Base-by-base conservation (phyloP, 2,797 vertebrate species). In the Passerculus sandwichensis region DNA sequence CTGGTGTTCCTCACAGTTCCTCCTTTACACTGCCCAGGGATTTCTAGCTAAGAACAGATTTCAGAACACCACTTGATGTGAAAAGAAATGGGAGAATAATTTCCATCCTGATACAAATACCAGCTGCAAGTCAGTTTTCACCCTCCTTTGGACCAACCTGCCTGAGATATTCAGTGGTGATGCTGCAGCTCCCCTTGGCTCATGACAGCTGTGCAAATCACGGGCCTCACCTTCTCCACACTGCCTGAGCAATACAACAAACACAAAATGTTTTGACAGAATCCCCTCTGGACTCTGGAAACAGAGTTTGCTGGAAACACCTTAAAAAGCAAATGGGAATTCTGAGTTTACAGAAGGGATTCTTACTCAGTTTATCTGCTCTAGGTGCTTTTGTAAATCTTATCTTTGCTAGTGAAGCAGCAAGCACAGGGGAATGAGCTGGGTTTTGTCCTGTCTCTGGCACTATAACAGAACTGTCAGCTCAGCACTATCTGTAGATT, bases 291-390 rank as follows among this genome's bases (percentile, higher is more conserved):
- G 67, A 59, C 65, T 61, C 75, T 74, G 82, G 61, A 74, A 91
- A 74, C 75, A 71, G 73, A 36, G 66, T 82, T 91, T 87, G 65
- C 86, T 93, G 65, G 36, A 75, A 91, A 65, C 44, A 60, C 64
- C 65, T 91, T 94, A 91, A 96, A 96, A 85, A 91, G 91, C 77
- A 80, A 91, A 53, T 50, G 11, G 64, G 81, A 88, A 92, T 89
- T 77, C 78, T 48, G 40, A 94, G 92, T 94, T 95, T 96, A 96
- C 67, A 94, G 88, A 94, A 89, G 36, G 34, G 51, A 94, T 96
- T 93, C 91, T 92, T 89, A n/a, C 22, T 74, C 69, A 59, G 89
- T 94, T 93, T 96, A 93, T 87, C 92, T 66, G 47, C 85, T 78
- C 91, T 47, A 25, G 0, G 0, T 51, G 42, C 14, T 77, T 87